Conservation (phyloP, 2,797 vertebrate species). For the Micropoecilia bifurca region DNA sequence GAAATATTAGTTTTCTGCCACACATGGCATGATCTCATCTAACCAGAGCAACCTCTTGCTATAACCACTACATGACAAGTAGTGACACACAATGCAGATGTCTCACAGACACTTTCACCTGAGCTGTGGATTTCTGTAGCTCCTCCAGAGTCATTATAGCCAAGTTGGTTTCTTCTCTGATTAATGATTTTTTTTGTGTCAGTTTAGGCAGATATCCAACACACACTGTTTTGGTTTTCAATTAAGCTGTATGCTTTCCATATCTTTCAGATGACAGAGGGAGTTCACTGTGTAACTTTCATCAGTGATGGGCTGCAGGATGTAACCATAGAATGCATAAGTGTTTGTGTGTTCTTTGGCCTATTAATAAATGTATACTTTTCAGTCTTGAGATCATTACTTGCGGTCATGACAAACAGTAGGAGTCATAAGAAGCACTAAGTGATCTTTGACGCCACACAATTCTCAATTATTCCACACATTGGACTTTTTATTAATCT, state of each 20-base stretch:
- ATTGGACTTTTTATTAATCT: conserved; percentile 4
- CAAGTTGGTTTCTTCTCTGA: not conserved
- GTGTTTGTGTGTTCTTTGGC: conserved; percentile 60
- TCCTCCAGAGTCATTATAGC: not conserved
- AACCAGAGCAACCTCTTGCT: not conserved
- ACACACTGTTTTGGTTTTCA: not conserved
- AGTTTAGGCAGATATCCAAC: not conserved
- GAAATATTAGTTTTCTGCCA: not conserved
- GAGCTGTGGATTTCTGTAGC: not conserved
- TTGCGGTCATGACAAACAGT: conserved; percentile 38
- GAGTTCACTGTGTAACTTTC: conserved; percentile 70
- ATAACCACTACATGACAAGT: not conserved
- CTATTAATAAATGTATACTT: conserved; percentile 60
- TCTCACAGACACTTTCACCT: not conserved
- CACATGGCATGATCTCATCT: not conserved
- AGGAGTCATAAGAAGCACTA: conserved; percentile 4
- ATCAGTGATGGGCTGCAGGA: conserved; percentile 60
- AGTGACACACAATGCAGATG: not conserved
- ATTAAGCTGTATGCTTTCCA: conserved; percentile 1
- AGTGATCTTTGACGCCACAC: conserved; percentile 21
- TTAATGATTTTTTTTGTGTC: not conserved
- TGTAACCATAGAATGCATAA: conserved; percentile 37
- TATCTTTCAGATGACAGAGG: conserved; percentile 10
- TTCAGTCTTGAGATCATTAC: conserved; percentile 62
- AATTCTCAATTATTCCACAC: conserved; percentile 11